These are phyloP conservation scores for Sebastes itinus DNA, from an alignment of 2,797 vertebrate species.

Conservation along the genomic window DNA sequence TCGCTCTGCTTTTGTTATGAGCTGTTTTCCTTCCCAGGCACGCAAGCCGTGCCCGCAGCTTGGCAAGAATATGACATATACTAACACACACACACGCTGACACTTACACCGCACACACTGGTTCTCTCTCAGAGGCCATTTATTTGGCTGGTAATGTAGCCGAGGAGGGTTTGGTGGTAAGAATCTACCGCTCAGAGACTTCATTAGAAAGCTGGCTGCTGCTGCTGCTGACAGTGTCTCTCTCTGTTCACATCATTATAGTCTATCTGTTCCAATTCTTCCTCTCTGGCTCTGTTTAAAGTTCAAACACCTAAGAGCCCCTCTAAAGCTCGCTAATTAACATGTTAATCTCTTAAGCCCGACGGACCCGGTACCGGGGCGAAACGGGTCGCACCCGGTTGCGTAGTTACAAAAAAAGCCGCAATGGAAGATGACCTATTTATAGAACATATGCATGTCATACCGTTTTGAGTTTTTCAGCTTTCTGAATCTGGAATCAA, in stretches of 20 bases:
- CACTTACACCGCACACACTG: neutral
- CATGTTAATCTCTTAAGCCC: too few species aligned
- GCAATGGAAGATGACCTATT: too few species aligned
- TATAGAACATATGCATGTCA: too few species aligned
- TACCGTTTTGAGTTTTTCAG: too few species aligned
- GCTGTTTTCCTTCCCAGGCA: constrained; percentile 62
- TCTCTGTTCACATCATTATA: neutral
- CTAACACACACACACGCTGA: constrained; percentile 1
- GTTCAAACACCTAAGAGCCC: neutral
- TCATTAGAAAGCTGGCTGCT: constrained; percentile 7
- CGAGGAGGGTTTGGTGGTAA: neutral
- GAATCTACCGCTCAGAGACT: neutral
- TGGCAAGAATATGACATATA: constrained; percentile 31
- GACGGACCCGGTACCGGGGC: too few species aligned
- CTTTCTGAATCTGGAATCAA: too few species aligned
- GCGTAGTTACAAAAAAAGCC: too few species aligned
- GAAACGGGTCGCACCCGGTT: too few species aligned
- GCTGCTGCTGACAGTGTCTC: neutral
- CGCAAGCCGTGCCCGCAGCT: constrained; percentile 52
- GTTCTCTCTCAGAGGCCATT: neutral
- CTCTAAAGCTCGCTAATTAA: too few species aligned
- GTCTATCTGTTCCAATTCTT: neutral
- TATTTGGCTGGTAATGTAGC: neutral
- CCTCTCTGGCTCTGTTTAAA: neutral
- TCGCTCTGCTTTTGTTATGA: constrained; percentile 58